A percentile compares a stretch with the other conserved stretches of the same genome.
Evolutionary conservation across 2,888 invertebrate species (phyloP).

Genomic region (Ptychoptera contaminata): DNA sequence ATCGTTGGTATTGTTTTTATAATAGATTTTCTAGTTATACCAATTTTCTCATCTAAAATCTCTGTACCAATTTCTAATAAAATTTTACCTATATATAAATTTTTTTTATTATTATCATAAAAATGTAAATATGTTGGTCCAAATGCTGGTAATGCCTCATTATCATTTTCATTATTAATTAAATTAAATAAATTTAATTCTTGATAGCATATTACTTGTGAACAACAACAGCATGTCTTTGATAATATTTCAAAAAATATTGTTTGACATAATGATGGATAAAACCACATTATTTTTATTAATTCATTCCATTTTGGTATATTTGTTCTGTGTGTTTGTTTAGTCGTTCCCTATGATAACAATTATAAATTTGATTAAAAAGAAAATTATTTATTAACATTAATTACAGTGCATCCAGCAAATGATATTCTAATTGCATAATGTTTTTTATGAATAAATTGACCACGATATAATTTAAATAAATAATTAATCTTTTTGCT

Average conservation of each 20-base stretch:
- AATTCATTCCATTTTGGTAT: slow-evolving; percentile 62
- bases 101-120: slow-evolving; percentile 44
- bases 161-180: background rate
- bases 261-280: slow-evolving; percentile 62
- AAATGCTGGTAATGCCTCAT: slow-evolving; percentile 47
- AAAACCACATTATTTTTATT: slow-evolving; percentile 62
- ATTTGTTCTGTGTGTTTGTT: slow-evolving; percentile 40
- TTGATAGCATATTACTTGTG: background rate
- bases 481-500: slow-evolving; percentile 35
- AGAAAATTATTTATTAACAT: too few species aligned
- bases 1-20: background rate
- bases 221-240: slow-evolving; percentile 32
- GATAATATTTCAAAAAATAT: slow-evolving; percentile 47
- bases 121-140: slow-evolving; percentile 70
- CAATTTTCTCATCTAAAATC: slow-evolving; percentile 34
- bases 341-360: slow-evolving; percentile 58
- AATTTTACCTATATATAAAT: slow-evolving; percentile 51
- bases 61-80: slow-evolving; percentile 57
- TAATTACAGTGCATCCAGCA: slow-evolving; percentile 20
- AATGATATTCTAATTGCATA: slow-evolving; percentile 24
- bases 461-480: slow-evolving; percentile 20
- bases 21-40: background rate
- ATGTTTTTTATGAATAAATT: slow-evolving; percentile 26
- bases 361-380: too few species aligned
- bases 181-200: background rate